Percentiles rank a stretch among this genome's conserved stretches.
Conservation (phyloP, 2,113 vertebrate species). For the Variabilichromis moorii region DNA sequence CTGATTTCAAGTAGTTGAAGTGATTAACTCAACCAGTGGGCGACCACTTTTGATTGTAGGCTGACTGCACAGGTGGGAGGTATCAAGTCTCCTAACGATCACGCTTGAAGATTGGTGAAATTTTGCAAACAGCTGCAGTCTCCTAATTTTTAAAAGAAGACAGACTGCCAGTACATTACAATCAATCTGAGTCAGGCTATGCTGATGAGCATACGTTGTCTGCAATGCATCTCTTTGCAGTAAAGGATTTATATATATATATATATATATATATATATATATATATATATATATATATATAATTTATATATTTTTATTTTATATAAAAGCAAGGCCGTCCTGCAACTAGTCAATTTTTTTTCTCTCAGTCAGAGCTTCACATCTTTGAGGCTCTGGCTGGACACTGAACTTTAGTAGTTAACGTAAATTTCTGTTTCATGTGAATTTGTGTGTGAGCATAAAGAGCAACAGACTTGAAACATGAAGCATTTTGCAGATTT, state of each 20-base stretch:
- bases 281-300: too few species aligned
- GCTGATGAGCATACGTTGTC: neutral
- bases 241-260: too few species aligned
- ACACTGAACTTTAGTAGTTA: neutral
- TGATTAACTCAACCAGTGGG: neutral
- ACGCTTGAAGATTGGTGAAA: neutral
- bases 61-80: neutral
- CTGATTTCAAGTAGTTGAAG: neutral
- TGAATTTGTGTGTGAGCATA: neutral
- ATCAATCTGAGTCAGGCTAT: neutral
- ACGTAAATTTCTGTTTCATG: neutral
- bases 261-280: too few species aligned
- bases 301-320: too few species aligned
- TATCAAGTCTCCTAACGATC: neutral
- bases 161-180: neutral
- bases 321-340: neutral
- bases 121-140: neutral
- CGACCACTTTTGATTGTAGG: neutral
- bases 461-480: neutral
- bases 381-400: neutral
- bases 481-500: neutral
- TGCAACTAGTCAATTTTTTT: neutral
- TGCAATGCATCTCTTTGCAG: neutral
- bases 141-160: neutral
- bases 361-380: neutral